Percentiles rank a stretch among this genome's conserved stretches.
phyloP scores from a whole-genome alignment of 1,140 invertebrate species.

The Pachypsylla venusta region DNA sequence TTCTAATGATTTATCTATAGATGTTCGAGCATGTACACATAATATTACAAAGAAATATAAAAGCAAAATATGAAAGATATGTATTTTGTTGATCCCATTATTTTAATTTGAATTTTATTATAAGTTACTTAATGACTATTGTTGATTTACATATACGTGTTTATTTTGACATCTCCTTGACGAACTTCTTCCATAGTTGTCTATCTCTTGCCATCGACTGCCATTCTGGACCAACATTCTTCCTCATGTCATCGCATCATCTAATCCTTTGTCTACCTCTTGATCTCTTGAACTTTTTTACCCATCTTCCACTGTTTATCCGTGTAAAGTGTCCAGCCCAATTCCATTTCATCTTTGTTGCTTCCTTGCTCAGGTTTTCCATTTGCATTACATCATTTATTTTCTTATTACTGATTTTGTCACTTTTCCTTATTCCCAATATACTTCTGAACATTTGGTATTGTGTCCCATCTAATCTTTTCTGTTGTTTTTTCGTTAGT shows the following conservation, averaged over 20 bases:
- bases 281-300: neutral
- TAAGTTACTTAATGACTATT: no score
- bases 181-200: neutral
- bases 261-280: neutral
- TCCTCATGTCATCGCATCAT: neutral
- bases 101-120: no score
- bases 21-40: no score
- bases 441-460: neutral
- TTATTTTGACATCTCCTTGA: neutral
- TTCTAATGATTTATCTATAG: no score
- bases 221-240: neutral
- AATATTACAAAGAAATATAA: no score
- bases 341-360: no score
- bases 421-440: neutral
- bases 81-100: no score
- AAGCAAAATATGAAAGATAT: no score
- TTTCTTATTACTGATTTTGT: neutral
- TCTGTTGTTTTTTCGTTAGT: neutral
- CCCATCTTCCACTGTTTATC: neutral
- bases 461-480: neutral
- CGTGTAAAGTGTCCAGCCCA: neutral
- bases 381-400: neutral
- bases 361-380: neutral
- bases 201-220: neutral
- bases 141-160: no score